Conservation (phyloP, 2,797 vertebrate species). For the Enteromius trimaculatus region DNA sequence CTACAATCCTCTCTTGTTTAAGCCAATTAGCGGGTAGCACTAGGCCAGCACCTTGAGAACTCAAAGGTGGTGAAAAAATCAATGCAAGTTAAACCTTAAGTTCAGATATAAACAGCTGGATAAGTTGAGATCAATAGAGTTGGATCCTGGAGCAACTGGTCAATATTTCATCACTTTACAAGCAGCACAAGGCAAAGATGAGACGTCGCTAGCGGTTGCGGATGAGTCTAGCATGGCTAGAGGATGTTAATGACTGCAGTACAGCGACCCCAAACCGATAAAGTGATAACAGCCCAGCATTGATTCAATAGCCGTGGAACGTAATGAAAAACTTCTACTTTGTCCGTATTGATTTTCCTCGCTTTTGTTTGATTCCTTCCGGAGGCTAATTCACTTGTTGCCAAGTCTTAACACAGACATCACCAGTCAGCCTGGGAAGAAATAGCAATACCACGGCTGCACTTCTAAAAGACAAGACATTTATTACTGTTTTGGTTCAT, state of each 20-base stretch:
- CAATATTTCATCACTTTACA: slow-evolving; percentile 79
- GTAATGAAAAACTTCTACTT: slow-evolving; percentile 69
- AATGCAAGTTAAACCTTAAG: slow-evolving; percentile 81
- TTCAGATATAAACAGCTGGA: slow-evolving; percentile 86
- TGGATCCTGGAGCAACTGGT: slow-evolving; percentile 78
- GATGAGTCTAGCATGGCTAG: slow-evolving; percentile 56
- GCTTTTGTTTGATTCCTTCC: slow-evolving; percentile 63
- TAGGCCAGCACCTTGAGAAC: slow-evolving; percentile 77
- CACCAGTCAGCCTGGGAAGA: slow-evolving; percentile 33
- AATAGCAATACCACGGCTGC: slow-evolving; percentile 47
- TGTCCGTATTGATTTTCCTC: slow-evolving; percentile 74
- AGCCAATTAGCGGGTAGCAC: slow-evolving; percentile 76
- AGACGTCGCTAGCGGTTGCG: slow-evolving; percentile 36
- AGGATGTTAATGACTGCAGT: slow-evolving; percentile 74
- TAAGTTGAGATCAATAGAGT: slow-evolving; percentile 83
- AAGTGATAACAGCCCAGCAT: slow-evolving; percentile 68
- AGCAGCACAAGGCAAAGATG: slow-evolving; percentile 46
- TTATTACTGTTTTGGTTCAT: slow-evolving; percentile 41
- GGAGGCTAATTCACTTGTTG: slow-evolving; percentile 65
- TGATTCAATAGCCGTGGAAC: slow-evolving; percentile 69
- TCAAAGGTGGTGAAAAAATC: slow-evolving; percentile 76
- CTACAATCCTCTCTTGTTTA: slow-evolving; percentile 61
- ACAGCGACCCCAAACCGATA: slow-evolving; percentile 69
- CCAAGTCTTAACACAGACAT: slow-evolving; percentile 61
- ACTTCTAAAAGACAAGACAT: slow-evolving; percentile 31